These are phyloP conservation scores for Penaeus japonicus DNA, from an alignment of 1,140 invertebrate genomes.

Conservation along the genomic window DNA sequence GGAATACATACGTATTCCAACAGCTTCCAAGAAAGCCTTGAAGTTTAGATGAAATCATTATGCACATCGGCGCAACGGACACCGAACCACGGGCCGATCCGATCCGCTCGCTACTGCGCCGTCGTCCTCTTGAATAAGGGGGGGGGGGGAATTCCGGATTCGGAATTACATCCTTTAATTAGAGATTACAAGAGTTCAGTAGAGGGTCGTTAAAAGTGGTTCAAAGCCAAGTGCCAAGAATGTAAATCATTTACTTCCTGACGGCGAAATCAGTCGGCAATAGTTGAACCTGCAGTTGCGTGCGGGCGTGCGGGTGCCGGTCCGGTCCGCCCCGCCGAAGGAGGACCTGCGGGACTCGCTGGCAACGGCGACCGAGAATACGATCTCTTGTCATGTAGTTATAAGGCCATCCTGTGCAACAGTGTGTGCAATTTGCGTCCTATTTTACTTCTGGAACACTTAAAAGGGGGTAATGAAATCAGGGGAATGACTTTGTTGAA, in stretches of 20 bases:
- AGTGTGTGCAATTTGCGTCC: constrained; percentile 9
- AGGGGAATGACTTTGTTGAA: constrained; percentile 22
- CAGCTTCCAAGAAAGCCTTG: not conserved
- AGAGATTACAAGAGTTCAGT: constrained; percentile 3
- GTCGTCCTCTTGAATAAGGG: too few relatives aligned
- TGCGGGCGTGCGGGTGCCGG: too few relatives aligned
- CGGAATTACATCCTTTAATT: not conserved
- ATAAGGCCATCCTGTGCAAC: not conserved
- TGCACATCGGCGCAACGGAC: too few relatives aligned
- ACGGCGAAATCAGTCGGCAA: not conserved
- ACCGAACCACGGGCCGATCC: too few relatives aligned
- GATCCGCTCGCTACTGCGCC: too few relatives aligned
- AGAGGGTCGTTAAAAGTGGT: not conserved
- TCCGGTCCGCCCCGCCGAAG: too few relatives aligned
- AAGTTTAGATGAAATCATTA: too few relatives aligned
- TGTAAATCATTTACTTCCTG: constrained; percentile 2
- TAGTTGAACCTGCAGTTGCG: too few relatives aligned
- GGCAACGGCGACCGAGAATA: too few relatives aligned
- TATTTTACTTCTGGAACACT: constrained; percentile 3
- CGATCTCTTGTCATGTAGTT: not conserved
- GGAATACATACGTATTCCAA: not conserved
- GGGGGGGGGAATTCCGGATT: too few relatives aligned
- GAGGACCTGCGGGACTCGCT: too few relatives aligned
- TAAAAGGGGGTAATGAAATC: constrained; percentile 19
- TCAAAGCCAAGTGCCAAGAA: not conserved